Evolutionary conservation across 2,888 invertebrate genomes (phyloP), one percentile per base, ranked within the genome.

Genomic region (Pristionchus japonicus): DNA sequence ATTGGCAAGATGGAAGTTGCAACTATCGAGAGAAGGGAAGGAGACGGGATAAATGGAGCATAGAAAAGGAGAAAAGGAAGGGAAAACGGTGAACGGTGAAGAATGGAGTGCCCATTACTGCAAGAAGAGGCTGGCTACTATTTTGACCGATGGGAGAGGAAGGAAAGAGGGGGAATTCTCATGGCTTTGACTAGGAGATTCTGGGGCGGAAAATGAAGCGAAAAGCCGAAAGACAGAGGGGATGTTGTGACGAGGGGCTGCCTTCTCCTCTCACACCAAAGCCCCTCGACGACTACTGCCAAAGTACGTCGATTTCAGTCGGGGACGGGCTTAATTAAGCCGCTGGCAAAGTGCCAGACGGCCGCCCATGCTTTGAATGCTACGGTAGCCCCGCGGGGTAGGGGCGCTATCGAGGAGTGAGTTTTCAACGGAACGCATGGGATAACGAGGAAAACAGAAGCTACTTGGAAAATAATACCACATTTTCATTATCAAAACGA

Each of bases 301-400:
- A 27, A 77, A 77, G 43, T 77, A 77, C 40, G 77, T 47, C 77
- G 43, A 77, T 77, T 77, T 77, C 43, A 47, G 77, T 2, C 31
- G 31, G 77, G 70, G 47, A 77, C 37, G 47, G 37, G n/a, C n/a
- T 40, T 77, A 77, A 77, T 77, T 77, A 77, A 77, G 77, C 77
- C 13, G 13, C 27, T 77, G 77, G 77, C 77, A 77, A 77, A 43
- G 27, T 47, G 77, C 77, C 77, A 77, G 77, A 23, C 20, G 43
- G 77, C n/a, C n/a, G n/a, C 77, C 11, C 77, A 43, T 11, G 43
- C 43, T 47, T 77, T 77, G 43, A 77, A 77, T 6, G 3, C n/a
- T 77, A 43, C 77, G 20, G 43, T 77, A 47, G 43, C n/a, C 77
- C 9, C 43, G n/a, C 40, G 70, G 40, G 40, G 20, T 7, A 40